Percentiles rank a stretch among this genome's conserved stretches.
Conservation (phyloP, 2,888 invertebrate species). For the Chymomyza caudatula region DNA sequence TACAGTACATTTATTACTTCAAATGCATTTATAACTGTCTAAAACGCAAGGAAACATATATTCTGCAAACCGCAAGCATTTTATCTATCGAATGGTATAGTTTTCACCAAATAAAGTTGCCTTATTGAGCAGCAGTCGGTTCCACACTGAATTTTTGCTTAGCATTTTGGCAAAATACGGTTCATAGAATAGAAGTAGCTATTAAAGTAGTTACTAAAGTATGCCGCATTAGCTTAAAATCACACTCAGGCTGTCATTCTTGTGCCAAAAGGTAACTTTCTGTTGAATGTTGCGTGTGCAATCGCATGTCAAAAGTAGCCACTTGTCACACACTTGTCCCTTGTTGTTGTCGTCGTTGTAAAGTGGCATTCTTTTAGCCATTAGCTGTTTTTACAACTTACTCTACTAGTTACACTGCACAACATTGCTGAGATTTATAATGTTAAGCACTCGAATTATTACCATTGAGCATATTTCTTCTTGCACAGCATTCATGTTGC, state of each 20-base stretch:
- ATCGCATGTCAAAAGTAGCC: constrained; percentile 62
- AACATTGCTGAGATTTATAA: constrained; percentile 12
- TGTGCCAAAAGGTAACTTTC: neutral
- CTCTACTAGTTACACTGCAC: constrained; percentile 36
- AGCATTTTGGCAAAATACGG: too few relatives aligned
- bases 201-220: too few relatives aligned
- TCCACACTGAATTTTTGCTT: too few relatives aligned
- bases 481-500: neutral
- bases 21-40: too few relatives aligned
- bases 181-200: too few relatives aligned
- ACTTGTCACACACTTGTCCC: constrained; percentile 40
- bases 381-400: constrained; percentile 52
- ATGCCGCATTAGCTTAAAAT: neutral
- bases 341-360: constrained; percentile 1
- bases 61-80: too few relatives aligned
- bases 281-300: constrained; percentile 37
- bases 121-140: too few relatives aligned
- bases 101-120: too few relatives aligned
- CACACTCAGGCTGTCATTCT: neutral
- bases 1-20: too few relatives aligned
- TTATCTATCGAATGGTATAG: too few relatives aligned
- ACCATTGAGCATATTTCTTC: neutral
- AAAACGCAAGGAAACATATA: too few relatives aligned
- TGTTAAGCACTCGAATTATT: too few relatives aligned
- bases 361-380: constrained; percentile 49